Evolutionary conservation across 2,113 vertebrate genomes (phyloP).

Genomic region (Ictalurus punctatus): DNA sequence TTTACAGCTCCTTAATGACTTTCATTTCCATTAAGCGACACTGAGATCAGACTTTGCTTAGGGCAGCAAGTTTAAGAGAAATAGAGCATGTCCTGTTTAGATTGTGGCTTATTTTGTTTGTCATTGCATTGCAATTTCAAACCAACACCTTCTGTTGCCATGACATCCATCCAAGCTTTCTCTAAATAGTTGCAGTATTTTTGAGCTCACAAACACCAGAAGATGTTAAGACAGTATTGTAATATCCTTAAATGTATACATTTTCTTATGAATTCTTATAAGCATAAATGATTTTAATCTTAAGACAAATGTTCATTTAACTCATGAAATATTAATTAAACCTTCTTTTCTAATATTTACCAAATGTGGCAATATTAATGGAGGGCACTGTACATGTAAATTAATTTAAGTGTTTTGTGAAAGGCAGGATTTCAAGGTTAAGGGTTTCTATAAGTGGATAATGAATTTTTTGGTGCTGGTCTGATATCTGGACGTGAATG

Average conservation of each 20-base stretch:
- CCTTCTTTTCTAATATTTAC: too few species aligned
- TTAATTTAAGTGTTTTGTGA: not conserved
- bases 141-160: slow-evolving; percentile 66
- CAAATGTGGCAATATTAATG: too few species aligned
- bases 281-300: not conserved
- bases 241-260: not conserved
- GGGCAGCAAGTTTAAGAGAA: slow-evolving; percentile 16
- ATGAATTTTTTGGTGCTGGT: not conserved
- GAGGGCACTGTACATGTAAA: not conserved
- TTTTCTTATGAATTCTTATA: not conserved
- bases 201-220: slow-evolving; percentile 56
- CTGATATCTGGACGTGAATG: slow-evolving; percentile 1
- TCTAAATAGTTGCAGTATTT: slow-evolving; percentile 67
- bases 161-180: slow-evolving; percentile 63
- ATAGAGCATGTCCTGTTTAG: slow-evolving; percentile 34
- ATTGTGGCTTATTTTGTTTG: slow-evolving; percentile 30
- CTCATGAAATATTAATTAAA: not conserved
- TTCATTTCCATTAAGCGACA: slow-evolving; percentile 4
- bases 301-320: not conserved
- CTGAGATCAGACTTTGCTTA: not conserved
- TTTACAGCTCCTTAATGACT: not conserved
- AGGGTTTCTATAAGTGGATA: not conserved
- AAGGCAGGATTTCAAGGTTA: not conserved
- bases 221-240: slow-evolving; percentile 44
- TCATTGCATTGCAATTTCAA: slow-evolving; percentile 58